phyloP scores from a whole-genome alignment of 2,797 vertebrate species.

The Melanotaenia maccullochi region DNA sequence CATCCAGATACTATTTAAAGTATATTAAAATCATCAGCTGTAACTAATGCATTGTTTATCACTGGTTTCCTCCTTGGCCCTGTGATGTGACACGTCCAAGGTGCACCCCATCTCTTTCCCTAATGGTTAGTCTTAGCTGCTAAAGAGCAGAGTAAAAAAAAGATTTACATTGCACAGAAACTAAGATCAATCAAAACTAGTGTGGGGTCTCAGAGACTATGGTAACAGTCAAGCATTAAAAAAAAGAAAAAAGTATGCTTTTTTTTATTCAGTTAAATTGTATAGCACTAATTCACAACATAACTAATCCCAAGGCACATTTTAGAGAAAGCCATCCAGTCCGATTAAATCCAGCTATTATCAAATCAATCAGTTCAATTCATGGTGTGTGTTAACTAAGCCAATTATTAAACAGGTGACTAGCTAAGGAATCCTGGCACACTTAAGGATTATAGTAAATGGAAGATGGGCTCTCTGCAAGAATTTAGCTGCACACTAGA shows the following conservation, averaged over 20 bases:
- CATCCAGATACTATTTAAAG: not conserved
- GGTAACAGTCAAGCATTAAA: no score
- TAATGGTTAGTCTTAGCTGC: not conserved
- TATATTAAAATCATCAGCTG: not conserved
- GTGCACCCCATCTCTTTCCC: not conserved
- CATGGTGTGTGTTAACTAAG: not conserved
- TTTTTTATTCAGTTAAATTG: not conserved
- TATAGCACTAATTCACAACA: not conserved
- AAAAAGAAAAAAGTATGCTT: no score
- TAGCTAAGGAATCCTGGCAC: not conserved
- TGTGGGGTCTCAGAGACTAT: not conserved
- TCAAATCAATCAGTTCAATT: not conserved
- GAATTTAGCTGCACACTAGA: not conserved
- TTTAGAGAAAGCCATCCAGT: not conserved
- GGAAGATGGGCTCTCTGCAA: no score
- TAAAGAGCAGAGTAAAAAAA: not conserved
- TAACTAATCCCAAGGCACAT: not conserved
- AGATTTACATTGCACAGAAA: not conserved
- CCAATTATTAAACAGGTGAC: not conserved
- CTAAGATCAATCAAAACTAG: not conserved
- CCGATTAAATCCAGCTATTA: not conserved
- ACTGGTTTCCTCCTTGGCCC: no score
- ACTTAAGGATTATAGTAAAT: not conserved
- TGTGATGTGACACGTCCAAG: no score
- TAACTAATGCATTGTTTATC: not conserved